Conservation (phyloP, 1,140 invertebrate genomes). For the Anagrus nilaparvatae region DNA sequence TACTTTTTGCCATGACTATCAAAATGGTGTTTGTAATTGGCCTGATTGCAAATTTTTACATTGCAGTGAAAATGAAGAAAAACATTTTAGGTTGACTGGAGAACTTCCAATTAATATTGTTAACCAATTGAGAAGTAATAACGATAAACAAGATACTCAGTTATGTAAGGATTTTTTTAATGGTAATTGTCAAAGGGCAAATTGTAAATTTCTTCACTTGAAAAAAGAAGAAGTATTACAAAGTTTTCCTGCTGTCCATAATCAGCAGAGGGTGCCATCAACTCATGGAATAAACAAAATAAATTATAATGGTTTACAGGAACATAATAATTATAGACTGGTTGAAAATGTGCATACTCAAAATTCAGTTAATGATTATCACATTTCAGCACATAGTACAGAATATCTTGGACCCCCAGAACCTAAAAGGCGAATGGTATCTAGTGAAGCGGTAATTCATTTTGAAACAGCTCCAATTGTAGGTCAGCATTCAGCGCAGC, state of each 20-base stretch:
- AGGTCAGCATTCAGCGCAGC: conserved; percentile 30
- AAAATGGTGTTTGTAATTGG: conserved; percentile 60
- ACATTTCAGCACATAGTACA: conserved; percentile 27
- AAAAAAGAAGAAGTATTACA: conserved; percentile 35
- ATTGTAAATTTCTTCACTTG: conserved; percentile 34
- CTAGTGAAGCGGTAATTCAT: conserved; percentile 35
- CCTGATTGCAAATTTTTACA: conserved; percentile 64
- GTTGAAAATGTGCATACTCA: too few species aligned
- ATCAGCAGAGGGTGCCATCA: too few species aligned
- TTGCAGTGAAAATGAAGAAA: conserved; percentile 66
- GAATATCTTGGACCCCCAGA: too few species aligned
- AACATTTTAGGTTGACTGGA: conserved; percentile 59
- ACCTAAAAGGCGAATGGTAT: conserved; percentile 34
- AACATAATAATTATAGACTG: conserved; percentile 33
- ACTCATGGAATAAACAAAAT: too few species aligned
- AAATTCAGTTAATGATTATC: conserved; percentile 34
- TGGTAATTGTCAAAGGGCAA: conserved; percentile 54
- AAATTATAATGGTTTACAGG: too few species aligned
- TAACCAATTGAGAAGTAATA: conserved; percentile 37
- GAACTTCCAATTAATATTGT: conserved; percentile 53
- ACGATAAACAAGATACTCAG: conserved; percentile 43
- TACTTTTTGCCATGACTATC: conserved; percentile 78
- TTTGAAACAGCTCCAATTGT: too few species aligned
- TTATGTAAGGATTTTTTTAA: conserved; percentile 70
- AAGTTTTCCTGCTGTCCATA: conserved; percentile 34